Evolutionary conservation across 2,888 invertebrate genomes (phyloP).

Genomic region (Aphidoletes aphidimyza): DNA sequence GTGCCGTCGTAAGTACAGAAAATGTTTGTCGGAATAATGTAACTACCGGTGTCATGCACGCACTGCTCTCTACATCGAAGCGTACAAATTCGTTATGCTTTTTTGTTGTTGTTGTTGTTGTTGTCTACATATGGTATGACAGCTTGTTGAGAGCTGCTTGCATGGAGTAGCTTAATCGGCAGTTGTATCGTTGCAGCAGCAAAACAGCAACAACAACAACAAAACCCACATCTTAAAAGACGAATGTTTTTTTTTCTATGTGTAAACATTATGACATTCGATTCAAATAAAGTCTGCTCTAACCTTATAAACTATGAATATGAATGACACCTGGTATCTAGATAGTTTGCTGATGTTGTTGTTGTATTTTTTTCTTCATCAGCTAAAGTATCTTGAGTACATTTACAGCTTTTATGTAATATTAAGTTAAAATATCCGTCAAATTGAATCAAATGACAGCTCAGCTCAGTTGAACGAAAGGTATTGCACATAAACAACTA

Average conservation of each 20-base stretch:
- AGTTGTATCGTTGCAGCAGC: not conserved
- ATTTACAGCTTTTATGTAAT: not conserved
- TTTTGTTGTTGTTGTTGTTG: not conserved
- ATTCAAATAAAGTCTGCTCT: not conserved
- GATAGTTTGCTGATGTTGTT: not conserved
- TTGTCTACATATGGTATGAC: not conserved
- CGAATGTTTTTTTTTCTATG: not conserved
- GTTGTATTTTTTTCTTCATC: not conserved
- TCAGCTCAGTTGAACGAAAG: not conserved
- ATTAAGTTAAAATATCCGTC: not conserved
- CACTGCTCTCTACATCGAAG: not conserved
- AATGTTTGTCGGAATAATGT: not conserved
- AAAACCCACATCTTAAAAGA: not conserved
- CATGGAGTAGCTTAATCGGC: not conserved
- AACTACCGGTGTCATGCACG: constrained; percentile 11
- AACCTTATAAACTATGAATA: constrained; percentile 10
- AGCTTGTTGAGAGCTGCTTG: not conserved
- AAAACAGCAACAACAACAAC: not conserved
- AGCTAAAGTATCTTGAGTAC: not conserved
- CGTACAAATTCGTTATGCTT: not conserved
- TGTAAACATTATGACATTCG: not conserved
- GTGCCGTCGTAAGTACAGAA: not conserved
- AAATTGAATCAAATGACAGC: not conserved
- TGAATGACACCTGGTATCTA: not conserved
- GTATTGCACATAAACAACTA: not conserved